Base-by-base conservation (phyloP, 2,113 vertebrate species). In the Promerops cafer region DNA sequence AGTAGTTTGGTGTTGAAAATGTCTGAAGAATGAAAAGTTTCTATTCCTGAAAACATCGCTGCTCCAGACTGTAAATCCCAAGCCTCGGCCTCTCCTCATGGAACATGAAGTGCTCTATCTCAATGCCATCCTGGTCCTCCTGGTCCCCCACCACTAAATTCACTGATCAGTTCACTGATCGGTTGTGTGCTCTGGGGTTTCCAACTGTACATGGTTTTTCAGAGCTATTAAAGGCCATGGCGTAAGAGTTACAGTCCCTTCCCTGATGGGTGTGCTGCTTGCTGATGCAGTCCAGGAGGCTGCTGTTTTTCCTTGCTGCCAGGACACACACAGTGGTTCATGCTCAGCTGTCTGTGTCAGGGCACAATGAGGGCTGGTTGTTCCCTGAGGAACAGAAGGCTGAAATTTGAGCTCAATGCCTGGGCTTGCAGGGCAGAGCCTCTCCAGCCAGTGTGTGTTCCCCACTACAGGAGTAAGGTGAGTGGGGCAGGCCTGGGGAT, bases 291-390 rank as follows among this genome's bases (percentile, higher is more conserved):
- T 9, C 4, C 24, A 63, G n/a, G 28, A 85, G 2, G 16, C 8
- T 68, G 45, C 30, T 33, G 24, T 21, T 28, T 83, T 68, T 59
- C 75, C 80, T 63, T 53, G 19, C 37, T 90, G 56, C 42, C 17
- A 66, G 57, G 30, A 54, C 47, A 56, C 56, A 23, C 28, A 63
- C 39, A 28, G 11, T 40, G 47, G 16, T 22, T 94, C 44, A 12
- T 39, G 21, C 26, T 64, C 40, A 80, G 52, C 20, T 79, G 13
- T 61, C 26, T 81, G 21, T 52, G 11, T 39, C n/a, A 60, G 56
- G 16, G 15, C 2, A 2, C 35, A 70, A 10, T 0, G 1, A 88
- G 22, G 33, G 11, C 31, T 2, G 4, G 9, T 7, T 26, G 8
- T 4, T 68, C 21, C 35, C 39, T n/a, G 64, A 35, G 11, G 19